A percentile compares a stretch with the other conserved stretches of the same genome.
phyloP scores from a whole-genome alignment of 2,113 vertebrate species.

The Grus americana region DNA sequence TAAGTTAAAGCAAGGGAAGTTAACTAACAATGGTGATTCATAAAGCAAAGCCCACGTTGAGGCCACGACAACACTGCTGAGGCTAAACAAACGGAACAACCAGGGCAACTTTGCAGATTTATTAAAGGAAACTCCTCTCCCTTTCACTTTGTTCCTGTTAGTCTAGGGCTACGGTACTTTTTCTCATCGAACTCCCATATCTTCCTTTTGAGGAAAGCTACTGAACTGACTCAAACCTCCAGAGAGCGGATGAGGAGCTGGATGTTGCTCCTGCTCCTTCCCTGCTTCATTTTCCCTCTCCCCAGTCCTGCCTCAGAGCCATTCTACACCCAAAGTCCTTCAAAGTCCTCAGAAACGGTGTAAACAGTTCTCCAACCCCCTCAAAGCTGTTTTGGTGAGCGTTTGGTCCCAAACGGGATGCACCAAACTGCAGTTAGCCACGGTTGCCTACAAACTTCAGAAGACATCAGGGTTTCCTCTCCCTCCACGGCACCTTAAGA shows the following conservation, averaged over 20 bases:
- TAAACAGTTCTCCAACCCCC: not conserved
- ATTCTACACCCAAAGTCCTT: not conserved
- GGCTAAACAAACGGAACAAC: not conserved
- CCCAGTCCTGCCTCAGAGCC: not conserved
- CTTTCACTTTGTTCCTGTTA: not conserved
- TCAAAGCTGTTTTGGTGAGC: accelerated
- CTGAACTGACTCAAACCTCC: not conserved
- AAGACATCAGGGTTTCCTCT: not conserved
- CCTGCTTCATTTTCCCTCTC: not conserved
- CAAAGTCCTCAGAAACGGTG: accelerated
- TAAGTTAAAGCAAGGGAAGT: not conserved
- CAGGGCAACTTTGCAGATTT: accelerated
- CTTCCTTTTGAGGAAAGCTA: not conserved
- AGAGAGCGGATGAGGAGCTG: accelerated
- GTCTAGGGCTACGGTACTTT: accelerated
- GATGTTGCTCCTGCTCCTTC: not conserved
- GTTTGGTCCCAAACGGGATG: not conserved
- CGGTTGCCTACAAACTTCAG: accelerated
- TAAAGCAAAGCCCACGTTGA: not conserved
- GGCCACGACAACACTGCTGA: not conserved
- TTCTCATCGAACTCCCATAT: accelerated
- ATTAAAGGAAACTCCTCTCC: not conserved
- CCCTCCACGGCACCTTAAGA: not conserved
- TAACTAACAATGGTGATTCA: not conserved
- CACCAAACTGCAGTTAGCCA: not conserved